Base-by-base conservation (phyloP, 2,888 invertebrate genomes). In the Ectemnius lituratus region DNA sequence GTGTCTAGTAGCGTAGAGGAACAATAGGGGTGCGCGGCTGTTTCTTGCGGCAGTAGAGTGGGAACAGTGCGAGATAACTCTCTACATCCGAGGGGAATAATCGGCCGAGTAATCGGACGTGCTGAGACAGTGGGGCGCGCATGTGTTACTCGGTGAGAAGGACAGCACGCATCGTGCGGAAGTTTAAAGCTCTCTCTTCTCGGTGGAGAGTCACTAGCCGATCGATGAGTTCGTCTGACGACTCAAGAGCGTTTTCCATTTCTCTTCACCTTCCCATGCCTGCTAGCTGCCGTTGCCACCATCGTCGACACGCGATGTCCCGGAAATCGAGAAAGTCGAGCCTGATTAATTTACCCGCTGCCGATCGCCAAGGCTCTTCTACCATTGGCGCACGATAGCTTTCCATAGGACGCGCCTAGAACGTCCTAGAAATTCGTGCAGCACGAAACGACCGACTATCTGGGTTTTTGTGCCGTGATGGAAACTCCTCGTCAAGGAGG, bases 261-360 rank as follows among this genome's bases (percentile, higher is more conserved):
- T 52, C 52, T 52, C 52, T 52, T 52, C 52, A 16, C 52, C 52
- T 52, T 52, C 52, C 52, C 16, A 5, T 52, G 14, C 52, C 52
- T 13, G 16, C 28, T 3, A 2, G 3, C 52, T 14, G 37, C 5
- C 52, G n/a, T 16, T 3, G 23, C 52, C 52, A 16, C 52, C 63
- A 2, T 58, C 52, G 8, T 18, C 13, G 46, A 37, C 71, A 57
- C 52, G 45, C 64, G 45, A 49, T 57, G 47, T 28, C 28, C 45
- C 47, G 62, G 63, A 75, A 79, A 81, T 77, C 73, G 75, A 70
- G 70, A 73, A 79, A 72, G 61, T 70, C 77, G 45, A 23, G 37
- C 56, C 46, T 67, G 62, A 77, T 79, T 79, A 81, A 72, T 67
- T 67, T 72, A 52, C 16, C 49, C 60, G 27, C 64, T 59, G 37